A percentile compares a stretch with the other conserved stretches of the same genome.
Evolutionary conservation across 2,113 vertebrate genomes (phyloP).

Genomic region (Calypte anna): DNA sequence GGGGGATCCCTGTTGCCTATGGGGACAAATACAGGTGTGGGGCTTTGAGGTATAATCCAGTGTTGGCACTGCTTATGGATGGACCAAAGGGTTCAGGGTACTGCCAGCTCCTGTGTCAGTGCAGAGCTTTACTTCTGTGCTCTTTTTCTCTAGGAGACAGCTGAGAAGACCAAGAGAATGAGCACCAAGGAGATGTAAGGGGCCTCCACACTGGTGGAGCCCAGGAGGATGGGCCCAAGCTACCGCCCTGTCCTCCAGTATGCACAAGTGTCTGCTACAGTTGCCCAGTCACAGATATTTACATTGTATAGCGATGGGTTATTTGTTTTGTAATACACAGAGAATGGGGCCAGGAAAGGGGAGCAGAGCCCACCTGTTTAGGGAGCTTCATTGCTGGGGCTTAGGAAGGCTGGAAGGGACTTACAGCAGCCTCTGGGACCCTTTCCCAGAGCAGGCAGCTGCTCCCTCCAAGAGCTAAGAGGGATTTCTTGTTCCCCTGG

Average conservation of each 20-base stretch:
- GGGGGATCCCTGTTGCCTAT: neutral
- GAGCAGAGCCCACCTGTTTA: conserved; percentile 56
- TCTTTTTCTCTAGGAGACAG: conserved; percentile 85
- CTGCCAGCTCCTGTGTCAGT: neutral
- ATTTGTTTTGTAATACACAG: conserved; percentile 77
- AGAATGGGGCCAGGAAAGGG: conserved; percentile 64
- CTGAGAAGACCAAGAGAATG: conserved; percentile 88
- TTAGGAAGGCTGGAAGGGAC: conserved; percentile 50
- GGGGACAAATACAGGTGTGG: neutral
- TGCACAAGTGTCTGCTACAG: conserved; percentile 71
- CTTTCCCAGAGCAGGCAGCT: neutral
- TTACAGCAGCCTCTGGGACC: neutral
- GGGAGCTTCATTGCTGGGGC: conserved; percentile 57
- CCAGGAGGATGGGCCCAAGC: conserved; percentile 40
- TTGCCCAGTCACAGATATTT: conserved; percentile 80
- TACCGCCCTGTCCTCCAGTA: conserved; percentile 64
- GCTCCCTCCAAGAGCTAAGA: neutral
- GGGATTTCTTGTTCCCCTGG: conserved; percentile 14
- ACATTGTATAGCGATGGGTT: conserved; percentile 75
- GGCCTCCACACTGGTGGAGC: conserved; percentile 21
- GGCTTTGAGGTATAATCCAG: neutral
- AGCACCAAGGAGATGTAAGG: conserved; percentile 92
- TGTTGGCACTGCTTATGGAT: neutral
- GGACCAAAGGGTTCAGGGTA: neutral
- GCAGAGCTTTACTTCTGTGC: conserved; percentile 12